Evolutionary conservation across 2,888 invertebrate genomes (phyloP).

Genomic region (Cinara cedri): DNA sequence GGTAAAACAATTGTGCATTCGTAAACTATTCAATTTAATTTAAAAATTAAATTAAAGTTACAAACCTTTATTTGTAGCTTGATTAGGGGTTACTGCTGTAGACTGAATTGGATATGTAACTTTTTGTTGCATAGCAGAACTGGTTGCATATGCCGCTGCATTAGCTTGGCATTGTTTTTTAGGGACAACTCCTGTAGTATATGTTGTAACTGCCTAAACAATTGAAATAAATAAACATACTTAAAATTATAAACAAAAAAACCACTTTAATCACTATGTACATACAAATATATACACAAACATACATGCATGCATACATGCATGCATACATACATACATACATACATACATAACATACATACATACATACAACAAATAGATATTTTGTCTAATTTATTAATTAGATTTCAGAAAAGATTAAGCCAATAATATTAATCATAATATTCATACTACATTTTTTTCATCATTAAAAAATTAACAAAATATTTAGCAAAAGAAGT

Average conservation of each 20-base stretch:
- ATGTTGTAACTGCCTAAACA: slow-evolving; percentile 48
- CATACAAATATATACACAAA: neutral
- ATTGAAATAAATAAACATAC: neutral
- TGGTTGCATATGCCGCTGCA: slow-evolving; percentile 54
- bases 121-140: slow-evolving; percentile 56
- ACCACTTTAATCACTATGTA: no score
- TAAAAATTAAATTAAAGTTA: neutral
- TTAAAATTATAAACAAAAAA: no score
- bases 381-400: neutral
- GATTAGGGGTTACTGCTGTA: slow-evolving; percentile 35
- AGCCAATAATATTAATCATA: slow-evolving; percentile 35
- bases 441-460: slow-evolving; percentile 9
- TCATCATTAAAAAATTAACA: slow-evolving; percentile 4
- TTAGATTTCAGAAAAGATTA: slow-evolving; percentile 32
- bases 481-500: no score
- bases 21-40: neutral
- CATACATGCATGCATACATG: neutral
- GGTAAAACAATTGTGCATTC: no score
- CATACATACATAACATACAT: neutral
- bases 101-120: slow-evolving; percentile 53
- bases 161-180: slow-evolving; percentile 53
- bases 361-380: neutral
- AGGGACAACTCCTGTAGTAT: slow-evolving; percentile 49
- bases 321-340: neutral
- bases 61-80: slow-evolving; percentile 41